These are phyloP conservation scores for Leptinotarsa juncta DNA, from an alignment of 2,888 invertebrate genomes.

Conservation along the genomic window DNA sequence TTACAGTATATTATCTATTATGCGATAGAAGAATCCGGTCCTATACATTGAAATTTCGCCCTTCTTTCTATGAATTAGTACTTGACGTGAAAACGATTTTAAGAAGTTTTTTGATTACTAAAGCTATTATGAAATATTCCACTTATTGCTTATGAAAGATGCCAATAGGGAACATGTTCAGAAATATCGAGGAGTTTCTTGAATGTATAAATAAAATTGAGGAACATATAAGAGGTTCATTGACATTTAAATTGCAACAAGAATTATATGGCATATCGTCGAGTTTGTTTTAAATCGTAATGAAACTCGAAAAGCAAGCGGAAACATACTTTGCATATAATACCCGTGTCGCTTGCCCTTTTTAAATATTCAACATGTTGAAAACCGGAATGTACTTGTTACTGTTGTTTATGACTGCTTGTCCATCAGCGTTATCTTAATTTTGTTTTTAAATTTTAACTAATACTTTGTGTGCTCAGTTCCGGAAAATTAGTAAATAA, in stretches of 20 bases:
- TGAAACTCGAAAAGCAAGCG: conserved; percentile 7
- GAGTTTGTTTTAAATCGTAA: conserved; percentile 10
- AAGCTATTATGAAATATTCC: no score
- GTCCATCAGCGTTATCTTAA: neutral
- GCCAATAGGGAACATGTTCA: no score
- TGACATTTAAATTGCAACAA: conserved; percentile 28
- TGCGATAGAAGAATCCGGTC: no score
- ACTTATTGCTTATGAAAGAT: no score
- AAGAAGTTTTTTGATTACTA: no score
- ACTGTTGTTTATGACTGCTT: neutral
- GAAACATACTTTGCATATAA: conserved; percentile 18
- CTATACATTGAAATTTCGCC: no score
- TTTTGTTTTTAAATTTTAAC: neutral
- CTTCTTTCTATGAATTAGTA: no score
- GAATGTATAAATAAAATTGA: neutral
- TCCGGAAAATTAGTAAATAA: no score
- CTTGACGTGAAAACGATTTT: no score
- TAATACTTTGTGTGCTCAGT: no score
- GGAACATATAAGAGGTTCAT: conserved; percentile 10
- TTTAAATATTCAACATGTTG: conserved; percentile 4
- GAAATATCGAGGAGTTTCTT: no score
- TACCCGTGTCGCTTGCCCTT: conserved; percentile 2
- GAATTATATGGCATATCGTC: conserved; percentile 12
- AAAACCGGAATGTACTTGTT: conserved; percentile 9
- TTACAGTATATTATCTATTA: no score